These are phyloP conservation scores for Hyphantria cunea DNA, from an alignment of 1,140 invertebrate genomes.

Conservation along the genomic window DNA sequence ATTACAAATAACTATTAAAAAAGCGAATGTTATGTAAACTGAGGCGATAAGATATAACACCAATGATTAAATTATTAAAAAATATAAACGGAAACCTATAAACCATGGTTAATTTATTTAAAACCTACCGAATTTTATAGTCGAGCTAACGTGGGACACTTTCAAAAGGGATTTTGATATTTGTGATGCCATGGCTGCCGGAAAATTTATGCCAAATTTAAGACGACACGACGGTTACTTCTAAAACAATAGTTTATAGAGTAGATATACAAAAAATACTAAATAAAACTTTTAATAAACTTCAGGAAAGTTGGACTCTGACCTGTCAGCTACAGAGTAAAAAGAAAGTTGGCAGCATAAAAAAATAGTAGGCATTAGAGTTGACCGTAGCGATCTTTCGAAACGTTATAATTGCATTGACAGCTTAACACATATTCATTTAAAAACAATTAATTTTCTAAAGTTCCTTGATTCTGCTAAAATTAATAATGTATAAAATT, in stretches of 20 bases:
- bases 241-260: conserved; percentile 38
- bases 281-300: conserved; percentile 49
- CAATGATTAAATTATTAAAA: background rate
- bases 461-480: too few species aligned
- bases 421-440: too few species aligned
- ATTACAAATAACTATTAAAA: conserved; percentile 4
- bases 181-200: conserved; percentile 64
- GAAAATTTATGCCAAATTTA: conserved; percentile 25
- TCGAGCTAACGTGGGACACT: conserved; percentile 54
- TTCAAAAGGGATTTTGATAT: conserved; percentile 67
- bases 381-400: too few species aligned
- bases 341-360: conserved; percentile 23
- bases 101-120: background rate
- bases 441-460: too few species aligned
- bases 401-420: too few species aligned
- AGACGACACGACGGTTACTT: conserved; percentile 30
- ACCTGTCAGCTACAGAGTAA: conserved; percentile 50
- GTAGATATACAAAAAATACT: conserved; percentile 33
- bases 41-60: conserved; percentile 9
- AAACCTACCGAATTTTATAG: conserved; percentile 66
- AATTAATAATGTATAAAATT: too few species aligned
- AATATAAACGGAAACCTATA: background rate
- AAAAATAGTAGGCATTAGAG: too few species aligned
- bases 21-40: conserved; percentile 10
- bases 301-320: conserved; percentile 72